phyloP scores from a whole-genome alignment of 2,113 vertebrate species.

The Nothobranchius furzeri region DNA sequence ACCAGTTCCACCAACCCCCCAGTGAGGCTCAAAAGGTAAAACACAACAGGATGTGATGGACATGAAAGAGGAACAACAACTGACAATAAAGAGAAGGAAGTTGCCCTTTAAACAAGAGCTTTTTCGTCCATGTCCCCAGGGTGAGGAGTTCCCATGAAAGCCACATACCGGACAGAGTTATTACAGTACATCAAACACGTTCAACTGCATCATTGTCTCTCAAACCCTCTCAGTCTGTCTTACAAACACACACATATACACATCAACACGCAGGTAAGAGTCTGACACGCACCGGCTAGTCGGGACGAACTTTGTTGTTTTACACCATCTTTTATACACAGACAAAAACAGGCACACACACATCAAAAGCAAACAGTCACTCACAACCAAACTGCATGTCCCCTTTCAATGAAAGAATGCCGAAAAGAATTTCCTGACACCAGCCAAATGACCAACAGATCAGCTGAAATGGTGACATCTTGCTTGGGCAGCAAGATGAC shows the following conservation, averaged over 20 bases:
- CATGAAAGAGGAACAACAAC: slow-evolving; percentile 51
- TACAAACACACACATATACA: slow-evolving; percentile 38
- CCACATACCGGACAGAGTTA: slow-evolving; percentile 76
- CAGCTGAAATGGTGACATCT: slow-evolving; percentile 35
- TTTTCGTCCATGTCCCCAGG: slow-evolving; percentile 68
- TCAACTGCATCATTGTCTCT: slow-evolving; percentile 62
- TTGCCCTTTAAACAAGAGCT: slow-evolving; percentile 73
- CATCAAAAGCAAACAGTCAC: slow-evolving; percentile 47
- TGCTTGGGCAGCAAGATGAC: slow-evolving; percentile 15
- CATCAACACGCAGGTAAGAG: slow-evolving; percentile 28
- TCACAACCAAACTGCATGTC: slow-evolving; percentile 36
- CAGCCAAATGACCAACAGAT: slow-evolving; percentile 53
- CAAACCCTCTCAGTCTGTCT: slow-evolving; percentile 40
- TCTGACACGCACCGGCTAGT: slow-evolving; percentile 35
- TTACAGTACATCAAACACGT: slow-evolving; percentile 74
- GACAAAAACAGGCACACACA: slow-evolving; percentile 35
- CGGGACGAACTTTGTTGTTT: slow-evolving; percentile 46
- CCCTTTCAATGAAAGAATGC: slow-evolving; percentile 66
- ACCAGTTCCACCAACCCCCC: background rate
- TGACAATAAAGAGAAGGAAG: slow-evolving; percentile 70
- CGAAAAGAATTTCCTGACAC: slow-evolving; percentile 69
- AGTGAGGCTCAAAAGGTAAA: slow-evolving; percentile 48
- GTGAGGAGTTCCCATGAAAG: slow-evolving; percentile 78
- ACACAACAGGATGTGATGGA: slow-evolving; percentile 58
- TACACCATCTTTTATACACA: slow-evolving; percentile 26